Evolutionary conservation across 23 tunicate genomes (phyloP).

Genomic region (Aplidium turbinatum): DNA sequence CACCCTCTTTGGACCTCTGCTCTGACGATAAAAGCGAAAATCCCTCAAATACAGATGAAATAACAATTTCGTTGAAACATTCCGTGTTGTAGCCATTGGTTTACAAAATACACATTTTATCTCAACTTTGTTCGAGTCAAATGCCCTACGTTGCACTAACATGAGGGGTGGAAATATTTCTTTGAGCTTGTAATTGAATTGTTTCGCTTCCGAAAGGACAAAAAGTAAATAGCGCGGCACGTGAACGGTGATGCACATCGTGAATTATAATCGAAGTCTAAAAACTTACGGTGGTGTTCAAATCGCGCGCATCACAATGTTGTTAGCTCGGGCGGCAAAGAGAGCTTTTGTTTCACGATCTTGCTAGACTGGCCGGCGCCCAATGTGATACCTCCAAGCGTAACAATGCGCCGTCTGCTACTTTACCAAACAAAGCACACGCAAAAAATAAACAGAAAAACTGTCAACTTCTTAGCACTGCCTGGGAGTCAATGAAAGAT

Average conservation of each 20-base stretch:
- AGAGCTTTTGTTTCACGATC: conserved; percentile 38
- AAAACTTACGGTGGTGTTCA: conserved; percentile 4
- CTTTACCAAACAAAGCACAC: conserved; percentile 43
- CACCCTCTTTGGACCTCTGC: too few relatives aligned
- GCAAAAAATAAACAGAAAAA: conserved; percentile 49
- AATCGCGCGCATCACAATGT: conserved; percentile 11
- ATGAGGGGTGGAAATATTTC: too few relatives aligned
- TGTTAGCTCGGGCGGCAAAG: not conserved
- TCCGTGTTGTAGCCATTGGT: too few relatives aligned
- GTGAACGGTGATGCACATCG: not conserved
- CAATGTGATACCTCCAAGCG: conserved; percentile 40
- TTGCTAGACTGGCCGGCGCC: conserved; percentile 59
- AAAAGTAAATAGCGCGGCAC: too few relatives aligned
- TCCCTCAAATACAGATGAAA: too few relatives aligned
- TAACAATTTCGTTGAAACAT: too few relatives aligned
- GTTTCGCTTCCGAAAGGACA: not conserved
- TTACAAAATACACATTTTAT: too few relatives aligned
- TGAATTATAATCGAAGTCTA: not conserved
- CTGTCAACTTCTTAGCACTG: conserved; percentile 42
- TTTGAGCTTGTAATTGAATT: too few relatives aligned
- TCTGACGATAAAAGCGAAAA: too few relatives aligned
- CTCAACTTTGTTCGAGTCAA: too few relatives aligned
- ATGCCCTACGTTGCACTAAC: too few relatives aligned
- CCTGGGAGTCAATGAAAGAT: conserved; percentile 56
- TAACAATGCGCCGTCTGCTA: conserved; percentile 31